A percentile compares a stretch with the other conserved stretches of the same genome.
phyloP scores from a whole-genome alignment of 2,888 invertebrate species.

The Diarsia brunnea region DNA sequence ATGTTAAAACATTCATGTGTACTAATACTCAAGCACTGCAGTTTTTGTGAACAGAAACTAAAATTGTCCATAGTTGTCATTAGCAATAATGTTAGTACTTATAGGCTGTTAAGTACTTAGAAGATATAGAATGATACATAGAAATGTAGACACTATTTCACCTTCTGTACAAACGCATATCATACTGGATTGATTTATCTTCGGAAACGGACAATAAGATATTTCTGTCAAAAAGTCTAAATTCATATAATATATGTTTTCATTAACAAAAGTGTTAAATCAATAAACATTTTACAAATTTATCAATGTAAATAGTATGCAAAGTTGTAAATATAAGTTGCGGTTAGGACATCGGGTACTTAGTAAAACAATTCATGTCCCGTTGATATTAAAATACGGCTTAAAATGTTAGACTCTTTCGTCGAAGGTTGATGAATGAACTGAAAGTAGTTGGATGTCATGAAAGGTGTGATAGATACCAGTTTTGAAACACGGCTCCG shows the following conservation, averaged over 20 bases:
- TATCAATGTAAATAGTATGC: conserved; percentile 72
- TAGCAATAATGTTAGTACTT: conserved; percentile 80
- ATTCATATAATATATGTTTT: conserved; percentile 45
- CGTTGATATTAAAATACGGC: conserved; percentile 52
- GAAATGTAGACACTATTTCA: conserved; percentile 47
- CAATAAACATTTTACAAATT: conserved; percentile 48
- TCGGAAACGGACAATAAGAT: conserved; percentile 69
- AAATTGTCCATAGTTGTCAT: conserved; percentile 67
- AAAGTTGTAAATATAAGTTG: conserved; percentile 69
- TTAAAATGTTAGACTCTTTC: conserved; percentile 56
- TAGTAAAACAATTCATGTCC: conserved; percentile 34
- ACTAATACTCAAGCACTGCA: conserved; percentile 67
- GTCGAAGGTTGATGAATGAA: conserved; percentile 49
- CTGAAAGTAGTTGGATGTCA: conserved; percentile 54
- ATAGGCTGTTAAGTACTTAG: conserved; percentile 78
- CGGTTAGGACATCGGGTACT: conserved; percentile 46
- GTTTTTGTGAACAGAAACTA: conserved; percentile 55
- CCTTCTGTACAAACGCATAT: conserved; percentile 59
- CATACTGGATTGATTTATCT: conserved; percentile 50
- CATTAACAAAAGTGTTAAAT: conserved; percentile 28
- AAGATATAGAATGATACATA: conserved; percentile 52
- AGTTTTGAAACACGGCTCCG: conserved; percentile 21
- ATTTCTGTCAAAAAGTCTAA: conserved; percentile 61
- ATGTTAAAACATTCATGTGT: conserved; percentile 60
- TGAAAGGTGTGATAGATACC: conserved; percentile 30